These are phyloP conservation scores for Sepioteuthis lessoniana DNA, from an alignment of 2,888 invertebrate species.

Conservation along the genomic window DNA sequence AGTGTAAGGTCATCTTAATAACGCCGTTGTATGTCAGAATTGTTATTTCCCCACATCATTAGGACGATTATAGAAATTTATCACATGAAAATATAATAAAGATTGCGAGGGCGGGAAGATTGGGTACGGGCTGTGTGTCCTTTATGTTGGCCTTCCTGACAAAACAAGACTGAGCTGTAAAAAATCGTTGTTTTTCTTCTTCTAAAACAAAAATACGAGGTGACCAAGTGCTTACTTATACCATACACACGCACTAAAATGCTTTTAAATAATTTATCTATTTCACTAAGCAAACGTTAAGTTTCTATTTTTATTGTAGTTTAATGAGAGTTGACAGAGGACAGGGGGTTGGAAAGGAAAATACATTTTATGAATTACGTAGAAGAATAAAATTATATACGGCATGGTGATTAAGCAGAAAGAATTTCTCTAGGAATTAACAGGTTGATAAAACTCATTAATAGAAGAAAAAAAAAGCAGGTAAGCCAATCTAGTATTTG, in stretches of 20 bases:
- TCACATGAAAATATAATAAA: constrained; percentile 33
- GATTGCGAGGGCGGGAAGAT: neutral
- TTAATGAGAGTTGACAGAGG: too few species aligned
- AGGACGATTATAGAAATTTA: neutral
- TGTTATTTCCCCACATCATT: constrained; percentile 17
- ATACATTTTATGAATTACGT: too few species aligned
- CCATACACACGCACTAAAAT: neutral
- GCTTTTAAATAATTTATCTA: neutral
- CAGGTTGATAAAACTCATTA: too few species aligned
- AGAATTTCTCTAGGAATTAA: too few species aligned
- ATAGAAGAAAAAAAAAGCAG: too few species aligned
- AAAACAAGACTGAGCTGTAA: neutral
- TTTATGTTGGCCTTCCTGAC: neutral
- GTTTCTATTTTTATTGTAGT: too few species aligned
- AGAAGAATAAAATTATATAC: too few species aligned
- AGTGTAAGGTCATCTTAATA: neutral
- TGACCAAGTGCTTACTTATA: neutral
- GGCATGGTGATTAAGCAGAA: too few species aligned
- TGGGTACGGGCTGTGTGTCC: neutral
- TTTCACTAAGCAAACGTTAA: neutral
- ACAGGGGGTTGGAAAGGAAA: too few species aligned
- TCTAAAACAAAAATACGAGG: neutral
- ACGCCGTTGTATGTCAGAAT: neutral
- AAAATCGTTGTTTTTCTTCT: neutral
- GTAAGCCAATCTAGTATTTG: too few species aligned